These are phyloP conservation scores for Melanaphis sacchari DNA, from an alignment of 1,140 invertebrate species.

Conservation along the genomic window DNA sequence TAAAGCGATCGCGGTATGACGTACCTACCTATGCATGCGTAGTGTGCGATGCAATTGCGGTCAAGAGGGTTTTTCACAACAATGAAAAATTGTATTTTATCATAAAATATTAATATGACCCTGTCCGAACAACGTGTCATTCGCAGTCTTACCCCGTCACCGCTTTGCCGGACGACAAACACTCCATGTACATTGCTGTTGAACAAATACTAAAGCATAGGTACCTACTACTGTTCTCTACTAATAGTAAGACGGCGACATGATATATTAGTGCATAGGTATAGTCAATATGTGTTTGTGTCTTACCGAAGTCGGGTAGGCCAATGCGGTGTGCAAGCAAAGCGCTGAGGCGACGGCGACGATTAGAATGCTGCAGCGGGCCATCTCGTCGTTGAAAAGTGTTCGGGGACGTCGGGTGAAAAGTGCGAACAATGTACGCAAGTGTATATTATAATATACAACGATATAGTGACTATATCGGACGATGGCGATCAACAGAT, in stretches of 20 bases:
- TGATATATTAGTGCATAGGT: background rate
- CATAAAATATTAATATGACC: background rate
- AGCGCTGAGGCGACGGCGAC: background rate
- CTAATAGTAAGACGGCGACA: background rate
- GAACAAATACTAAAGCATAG: background rate
- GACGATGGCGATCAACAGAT: background rate
- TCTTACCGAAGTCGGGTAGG: conserved; percentile 32
- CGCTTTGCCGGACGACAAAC: background rate
- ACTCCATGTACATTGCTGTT: background rate
- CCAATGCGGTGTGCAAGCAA: background rate
- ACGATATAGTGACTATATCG: background rate
- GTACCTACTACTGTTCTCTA: no score
- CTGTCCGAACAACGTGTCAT: background rate
- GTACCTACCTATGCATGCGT: background rate
- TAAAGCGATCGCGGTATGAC: background rate
- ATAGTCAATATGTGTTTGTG: background rate
- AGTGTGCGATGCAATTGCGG: background rate
- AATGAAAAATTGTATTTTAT: background rate
- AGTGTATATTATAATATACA: background rate
- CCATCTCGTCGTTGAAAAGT: background rate
- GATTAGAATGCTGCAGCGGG: background rate
- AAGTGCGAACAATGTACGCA: background rate
- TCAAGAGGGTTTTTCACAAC: background rate
- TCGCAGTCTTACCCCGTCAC: no score
- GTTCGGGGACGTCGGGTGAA: background rate